phyloP scores from a whole-genome alignment of 2,113 vertebrate species.

The Myotis yumanensis region DNA sequence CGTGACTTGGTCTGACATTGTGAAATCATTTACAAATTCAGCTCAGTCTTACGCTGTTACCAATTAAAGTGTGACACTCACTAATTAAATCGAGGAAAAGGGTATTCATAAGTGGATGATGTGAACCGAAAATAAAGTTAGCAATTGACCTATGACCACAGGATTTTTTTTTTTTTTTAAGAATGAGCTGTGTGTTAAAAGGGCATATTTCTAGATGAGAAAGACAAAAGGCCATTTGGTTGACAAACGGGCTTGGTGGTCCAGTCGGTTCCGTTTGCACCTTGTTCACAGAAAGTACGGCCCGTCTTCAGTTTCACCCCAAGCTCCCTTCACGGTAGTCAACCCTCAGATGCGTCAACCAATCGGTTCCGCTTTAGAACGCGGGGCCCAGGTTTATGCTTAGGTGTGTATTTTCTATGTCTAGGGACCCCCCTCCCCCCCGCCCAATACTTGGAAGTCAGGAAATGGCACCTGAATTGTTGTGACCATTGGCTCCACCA shows the following conservation, averaged over 20 bases:
- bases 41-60: conserved; percentile 1
- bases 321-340: background rate
- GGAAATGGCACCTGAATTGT: too few species aligned
- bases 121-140: conserved; percentile 61
- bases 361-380: background rate
- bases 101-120: conserved; percentile 45
- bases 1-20: background rate
- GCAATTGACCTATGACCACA: conserved; percentile 41
- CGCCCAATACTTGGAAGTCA: too few species aligned
- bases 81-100: conserved; percentile 62
- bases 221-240: background rate
- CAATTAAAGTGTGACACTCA: conserved; percentile 51
- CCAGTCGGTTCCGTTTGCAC: background rate
- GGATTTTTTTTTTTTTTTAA: background rate
- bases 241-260: background rate
- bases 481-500: too few species aligned
- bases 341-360: background rate
- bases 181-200: conserved; percentile 11
- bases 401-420: too few species aligned
- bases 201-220: conserved; percentile 3
- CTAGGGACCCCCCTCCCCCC: too few species aligned
- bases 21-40: conserved; percentile 28
- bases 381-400: background rate
- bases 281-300: background rate
- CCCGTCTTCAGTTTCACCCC: background rate